A percentile compares a stretch with the other conserved stretches of the same genome.
Evolutionary conservation across 2,888 invertebrate species (phyloP).

Genomic region (Stegana nigrithorax): DNA sequence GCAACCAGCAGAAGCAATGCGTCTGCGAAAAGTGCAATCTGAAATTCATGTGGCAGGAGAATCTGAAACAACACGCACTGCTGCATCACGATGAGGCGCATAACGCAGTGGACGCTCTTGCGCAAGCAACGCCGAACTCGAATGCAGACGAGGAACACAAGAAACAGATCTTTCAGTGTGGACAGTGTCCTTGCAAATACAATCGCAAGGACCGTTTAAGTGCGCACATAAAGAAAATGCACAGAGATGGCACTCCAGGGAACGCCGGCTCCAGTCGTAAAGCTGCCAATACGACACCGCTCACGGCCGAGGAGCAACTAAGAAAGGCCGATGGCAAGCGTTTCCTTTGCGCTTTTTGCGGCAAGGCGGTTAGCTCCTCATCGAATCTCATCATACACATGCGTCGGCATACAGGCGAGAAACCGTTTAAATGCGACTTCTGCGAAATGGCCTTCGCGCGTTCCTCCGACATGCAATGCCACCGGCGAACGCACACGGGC

Average conservation of each 20-base stretch:
- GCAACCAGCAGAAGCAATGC: slow-evolving; percentile 55
- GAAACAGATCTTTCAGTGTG: slow-evolving; percentile 55
- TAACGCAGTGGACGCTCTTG: neutral
- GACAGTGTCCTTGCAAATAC: slow-evolving; percentile 60
- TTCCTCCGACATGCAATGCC: slow-evolving; percentile 74
- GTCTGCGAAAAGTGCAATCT: slow-evolving; percentile 58
- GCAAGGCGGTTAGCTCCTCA: slow-evolving; percentile 73
- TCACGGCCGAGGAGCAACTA: slow-evolving; percentile 38
- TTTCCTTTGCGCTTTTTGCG: slow-evolving; percentile 73
- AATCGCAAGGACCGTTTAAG: slow-evolving; percentile 64
- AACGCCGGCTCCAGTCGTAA: slow-evolving; percentile 15
- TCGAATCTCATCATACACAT: slow-evolving; percentile 76
- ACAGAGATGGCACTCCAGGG: slow-evolving; percentile 25
- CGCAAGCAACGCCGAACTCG: slow-evolving; percentile 10
- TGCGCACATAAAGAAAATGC: slow-evolving; percentile 60
- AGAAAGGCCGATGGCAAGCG: slow-evolving; percentile 67
- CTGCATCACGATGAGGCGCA: slow-evolving; percentile 40
- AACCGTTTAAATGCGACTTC: slow-evolving; percentile 75
- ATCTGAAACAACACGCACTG: slow-evolving; percentile 55
- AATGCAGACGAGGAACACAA: too few species aligned
- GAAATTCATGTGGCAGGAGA: slow-evolving; percentile 66
- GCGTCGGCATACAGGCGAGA: slow-evolving; percentile 77
- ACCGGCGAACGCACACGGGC: slow-evolving; percentile 74
- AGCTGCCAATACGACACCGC: slow-evolving; percentile 10
- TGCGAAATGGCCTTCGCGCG: slow-evolving; percentile 75